Percentiles rank a stretch among this genome's conserved stretches.
Evolutionary conservation across 2,113 vertebrate species (phyloP).

Genomic region (Pterocles gutturalis): DNA sequence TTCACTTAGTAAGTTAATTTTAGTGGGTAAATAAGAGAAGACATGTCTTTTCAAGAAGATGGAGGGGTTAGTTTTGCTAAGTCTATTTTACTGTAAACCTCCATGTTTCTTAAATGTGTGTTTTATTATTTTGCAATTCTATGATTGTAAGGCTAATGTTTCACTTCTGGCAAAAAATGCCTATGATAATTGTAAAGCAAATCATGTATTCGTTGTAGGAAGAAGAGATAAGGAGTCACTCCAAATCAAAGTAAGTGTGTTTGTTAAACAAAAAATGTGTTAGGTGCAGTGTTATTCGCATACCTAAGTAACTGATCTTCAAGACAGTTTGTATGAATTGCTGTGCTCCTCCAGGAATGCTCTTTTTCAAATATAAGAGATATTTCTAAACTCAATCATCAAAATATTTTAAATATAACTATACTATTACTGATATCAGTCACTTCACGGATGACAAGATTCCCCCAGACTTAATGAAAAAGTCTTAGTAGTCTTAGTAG

Average conservation of each 20-base stretch:
- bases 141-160: not conserved
- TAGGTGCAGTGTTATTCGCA: not conserved
- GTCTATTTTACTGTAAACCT: not conserved
- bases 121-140: not conserved
- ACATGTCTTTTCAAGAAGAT: not conserved
- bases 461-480: not conserved
- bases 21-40: not conserved
- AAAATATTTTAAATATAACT: not conserved
- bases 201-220: not conserved
- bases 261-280: not conserved
- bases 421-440: not conserved
- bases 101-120: not conserved
- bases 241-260: not conserved
- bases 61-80: not conserved
- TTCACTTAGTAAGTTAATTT: not conserved
- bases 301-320: not conserved
- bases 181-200: not conserved
- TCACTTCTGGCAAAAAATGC: not conserved
- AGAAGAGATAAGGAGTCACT: not conserved
- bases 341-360: not conserved
- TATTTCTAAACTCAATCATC: not conserved
- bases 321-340: not conserved
- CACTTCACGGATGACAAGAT: not conserved
- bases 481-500: not conserved
- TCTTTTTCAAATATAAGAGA: not conserved